Evolutionary conservation across 2,888 invertebrate species (phyloP).

Genomic region (Campaea margaritaria): DNA sequence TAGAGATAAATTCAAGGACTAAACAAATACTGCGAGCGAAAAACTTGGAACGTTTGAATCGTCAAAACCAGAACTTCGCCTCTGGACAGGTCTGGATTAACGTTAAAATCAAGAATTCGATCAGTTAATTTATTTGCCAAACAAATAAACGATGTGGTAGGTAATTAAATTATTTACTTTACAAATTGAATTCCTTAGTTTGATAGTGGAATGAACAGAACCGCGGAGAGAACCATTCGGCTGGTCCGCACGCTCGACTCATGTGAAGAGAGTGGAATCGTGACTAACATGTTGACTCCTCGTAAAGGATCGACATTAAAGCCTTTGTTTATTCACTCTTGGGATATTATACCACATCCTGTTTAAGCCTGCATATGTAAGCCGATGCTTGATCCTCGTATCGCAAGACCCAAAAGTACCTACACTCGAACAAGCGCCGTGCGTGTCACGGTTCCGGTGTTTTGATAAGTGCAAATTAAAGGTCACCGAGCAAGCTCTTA

Average conservation of each 20-base stretch:
- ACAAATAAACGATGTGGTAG: conserved; percentile 21
- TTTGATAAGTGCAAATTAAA: conserved; percentile 8
- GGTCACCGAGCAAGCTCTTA: conserved; percentile 6
- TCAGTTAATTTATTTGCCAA: conserved; percentile 33
- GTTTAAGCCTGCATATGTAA: conserved; percentile 20
- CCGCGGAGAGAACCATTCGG: background rate
- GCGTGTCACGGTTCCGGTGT: background rate
- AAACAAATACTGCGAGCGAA: conserved; percentile 18
- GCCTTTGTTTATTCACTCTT: conserved; percentile 29
- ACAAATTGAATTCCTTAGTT: conserved; percentile 22
- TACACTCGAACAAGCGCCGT: background rate
- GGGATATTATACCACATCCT: conserved; percentile 19
- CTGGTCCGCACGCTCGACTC: background rate
- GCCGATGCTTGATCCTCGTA: background rate
- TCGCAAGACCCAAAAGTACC: background rate
- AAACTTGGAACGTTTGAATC: conserved; percentile 16
- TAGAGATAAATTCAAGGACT: conserved; percentile 12
- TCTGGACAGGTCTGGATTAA: conserved; percentile 13
- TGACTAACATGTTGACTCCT: conserved; percentile 23
- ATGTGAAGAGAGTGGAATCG: conserved; percentile 24
- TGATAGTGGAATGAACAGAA: conserved; percentile 14
- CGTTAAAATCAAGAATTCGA: conserved; percentile 14
- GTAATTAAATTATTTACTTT: conserved; percentile 29
- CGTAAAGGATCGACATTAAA: conserved; percentile 21
- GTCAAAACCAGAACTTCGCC: conserved; percentile 19